Conservation (phyloP, 2,888 invertebrate genomes). For the Synanthedon andrenaeformis region DNA sequence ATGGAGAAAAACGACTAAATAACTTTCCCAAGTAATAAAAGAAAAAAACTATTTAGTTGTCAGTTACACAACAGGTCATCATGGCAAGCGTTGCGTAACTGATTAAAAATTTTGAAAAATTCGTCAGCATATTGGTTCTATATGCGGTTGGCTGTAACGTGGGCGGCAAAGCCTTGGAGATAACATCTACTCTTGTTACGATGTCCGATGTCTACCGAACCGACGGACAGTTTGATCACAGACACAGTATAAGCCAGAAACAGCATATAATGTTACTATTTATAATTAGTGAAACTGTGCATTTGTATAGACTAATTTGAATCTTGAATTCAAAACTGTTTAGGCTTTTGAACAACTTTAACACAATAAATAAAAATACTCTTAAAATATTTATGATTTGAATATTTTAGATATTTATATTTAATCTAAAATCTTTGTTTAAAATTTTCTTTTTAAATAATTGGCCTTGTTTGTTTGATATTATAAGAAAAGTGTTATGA, state of each 20-base stretch:
- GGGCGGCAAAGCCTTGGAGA: conserved; percentile 3
- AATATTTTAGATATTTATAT: no score
- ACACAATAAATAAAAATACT: no score
- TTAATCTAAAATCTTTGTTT: no score
- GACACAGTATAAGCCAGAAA: neutral
- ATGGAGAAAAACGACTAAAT: conserved; percentile 18
- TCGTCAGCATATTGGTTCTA: conserved; percentile 16
- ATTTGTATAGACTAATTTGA: no score
- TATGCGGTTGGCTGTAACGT: neutral
- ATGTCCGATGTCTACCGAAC: neutral
- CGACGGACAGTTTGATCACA: neutral
- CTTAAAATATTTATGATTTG: no score
- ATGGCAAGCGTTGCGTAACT: conserved; percentile 22
- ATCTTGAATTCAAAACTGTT: no score
- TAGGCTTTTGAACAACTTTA: no score
- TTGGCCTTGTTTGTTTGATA: no score
- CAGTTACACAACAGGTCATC: no score
- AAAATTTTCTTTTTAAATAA: no score
- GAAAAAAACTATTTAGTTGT: conserved; percentile 16
- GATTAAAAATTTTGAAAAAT: conserved; percentile 35
- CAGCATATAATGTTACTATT: neutral
- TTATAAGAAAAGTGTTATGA: no score
- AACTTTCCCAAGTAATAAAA: neutral
- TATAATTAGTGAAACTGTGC: no score
- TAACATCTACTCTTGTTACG: conserved; percentile 11